Evolutionary conservation across 2,113 vertebrate species (phyloP).

Genomic region (Eira barbara): DNA sequence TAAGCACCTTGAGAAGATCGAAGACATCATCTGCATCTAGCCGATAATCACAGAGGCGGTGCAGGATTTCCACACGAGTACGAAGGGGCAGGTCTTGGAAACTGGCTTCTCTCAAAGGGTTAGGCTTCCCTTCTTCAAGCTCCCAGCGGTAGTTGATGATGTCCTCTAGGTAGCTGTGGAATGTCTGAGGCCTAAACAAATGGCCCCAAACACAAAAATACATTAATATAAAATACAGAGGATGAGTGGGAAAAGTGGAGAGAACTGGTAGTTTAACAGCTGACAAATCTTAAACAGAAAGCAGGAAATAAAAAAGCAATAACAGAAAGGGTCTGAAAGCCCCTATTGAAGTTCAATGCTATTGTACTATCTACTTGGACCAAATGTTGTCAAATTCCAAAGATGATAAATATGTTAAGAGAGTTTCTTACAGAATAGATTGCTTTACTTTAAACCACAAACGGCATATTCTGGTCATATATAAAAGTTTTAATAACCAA

Average conservation of each 20-base stretch:
- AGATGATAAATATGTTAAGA: not conserved
- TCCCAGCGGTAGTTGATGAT: conserved; percentile 99
- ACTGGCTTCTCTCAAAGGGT: conserved; percentile 89
- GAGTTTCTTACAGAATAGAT: not conserved
- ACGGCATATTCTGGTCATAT: not conserved
- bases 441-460: not conserved
- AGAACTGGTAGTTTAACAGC: not conserved
- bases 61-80: conserved; percentile 94
- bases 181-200: conserved; percentile 88
- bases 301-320: not conserved
- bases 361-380: not conserved
- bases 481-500: not conserved
- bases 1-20: conserved; percentile 95
- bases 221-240: not conserved
- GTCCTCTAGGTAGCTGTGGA: conserved; percentile 96
- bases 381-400: not conserved
- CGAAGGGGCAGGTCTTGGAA: conserved; percentile 92
- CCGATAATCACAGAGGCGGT: conserved; percentile 96
- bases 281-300: not conserved
- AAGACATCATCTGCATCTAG: conserved; percentile 98
- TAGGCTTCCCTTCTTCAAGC: conserved; percentile 96
- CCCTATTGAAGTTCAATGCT: not conserved
- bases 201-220: conserved; percentile 26
- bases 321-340: not conserved
- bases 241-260: not conserved